Evolutionary conservation across 2,797 vertebrate species (phyloP), one percentile per base, ranked within the genome.

Genomic region (Poeciliopsis paucimaculata): DNA sequence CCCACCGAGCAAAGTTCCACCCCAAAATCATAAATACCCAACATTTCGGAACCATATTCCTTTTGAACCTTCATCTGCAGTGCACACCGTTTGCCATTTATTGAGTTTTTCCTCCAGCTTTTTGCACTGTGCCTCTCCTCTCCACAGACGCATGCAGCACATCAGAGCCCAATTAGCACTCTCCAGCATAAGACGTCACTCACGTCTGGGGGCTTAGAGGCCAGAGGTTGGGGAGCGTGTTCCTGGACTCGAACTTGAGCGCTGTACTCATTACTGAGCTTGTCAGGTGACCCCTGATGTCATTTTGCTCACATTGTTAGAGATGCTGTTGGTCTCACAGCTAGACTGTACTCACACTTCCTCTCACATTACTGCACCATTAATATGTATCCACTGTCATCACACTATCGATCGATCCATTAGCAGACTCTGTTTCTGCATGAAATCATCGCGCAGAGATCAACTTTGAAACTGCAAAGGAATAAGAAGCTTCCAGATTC

Each of bases 261-360:
- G 5, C 76, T 88, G 86, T 81, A 87, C 91, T 94, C 93, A 94
- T 95, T 94, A 95, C 81, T 79, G 84, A 78, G 86, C 88, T 89
- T 89, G 84, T 93, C 93, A 91, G 80, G 80, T 85, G 85, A 92
- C 86, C 90, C 86, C 81, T 89, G 87, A 91, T 91, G 87, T 90
- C 87, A 92, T 89, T 90, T 90, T 76, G 72, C 78, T 80, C 87
- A 84, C 89, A 92, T 92, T 84, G 87, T 93, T 93, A 91, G 80
- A 81, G 85, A 62, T 77, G 78, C 81, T 77, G 75, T 76, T 76
- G 77, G 81, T 85, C 80, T 82, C 43, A 0, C 36, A 78, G 84
- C 83, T 85, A 77, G 87, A 80, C 73, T 55, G 73, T 45, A 11
- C 82, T 46, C 75, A 31, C 76, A 70, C 45, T 62, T 80, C 45